Evolutionary conservation across 23 tunicate genomes (phyloP).

Genomic region (Ciona savignyi): DNA sequence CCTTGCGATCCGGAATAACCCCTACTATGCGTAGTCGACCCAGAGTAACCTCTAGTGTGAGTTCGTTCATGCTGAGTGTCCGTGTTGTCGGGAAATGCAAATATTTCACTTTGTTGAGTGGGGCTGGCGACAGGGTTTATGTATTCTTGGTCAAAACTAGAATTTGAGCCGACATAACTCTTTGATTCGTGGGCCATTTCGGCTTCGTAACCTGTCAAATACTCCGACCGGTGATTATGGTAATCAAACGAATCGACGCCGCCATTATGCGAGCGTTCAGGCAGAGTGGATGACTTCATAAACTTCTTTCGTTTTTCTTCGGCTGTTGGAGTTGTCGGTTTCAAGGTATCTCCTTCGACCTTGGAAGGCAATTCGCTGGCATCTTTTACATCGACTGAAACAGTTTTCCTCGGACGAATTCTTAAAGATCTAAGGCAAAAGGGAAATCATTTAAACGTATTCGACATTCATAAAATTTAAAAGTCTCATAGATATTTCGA

Average conservation of each 20-base stretch:
- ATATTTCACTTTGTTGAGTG: background rate
- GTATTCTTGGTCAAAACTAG: background rate
- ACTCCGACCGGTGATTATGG: constrained; percentile 31
- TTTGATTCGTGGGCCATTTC: constrained; percentile 43
- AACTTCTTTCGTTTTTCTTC: constrained; percentile 36
- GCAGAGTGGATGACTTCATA: constrained; percentile 37
- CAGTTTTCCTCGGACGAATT: background rate
- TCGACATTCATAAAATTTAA: no score
- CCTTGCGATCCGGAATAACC: background rate
- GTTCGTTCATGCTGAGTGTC: background rate
- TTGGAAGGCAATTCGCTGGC: background rate
- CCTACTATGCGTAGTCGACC: background rate
- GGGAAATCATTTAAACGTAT: no score
- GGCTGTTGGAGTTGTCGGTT: constrained; percentile 13
- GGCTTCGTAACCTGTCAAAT: constrained; percentile 48
- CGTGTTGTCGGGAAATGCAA: background rate
- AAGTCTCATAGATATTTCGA: no score
- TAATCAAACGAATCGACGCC: constrained; percentile 42
- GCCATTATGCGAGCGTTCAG: constrained; percentile 15
- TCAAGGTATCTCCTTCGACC: background rate
- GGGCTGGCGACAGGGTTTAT: background rate
- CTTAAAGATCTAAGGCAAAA: background rate
- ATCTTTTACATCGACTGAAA: background rate
- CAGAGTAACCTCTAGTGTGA: background rate
- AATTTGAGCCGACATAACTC: background rate